These are phyloP conservation scores for Chrysogorgia sp. DNA, from an alignment of 92 coral and sea anemone species.

Conservation along the genomic window DNA sequence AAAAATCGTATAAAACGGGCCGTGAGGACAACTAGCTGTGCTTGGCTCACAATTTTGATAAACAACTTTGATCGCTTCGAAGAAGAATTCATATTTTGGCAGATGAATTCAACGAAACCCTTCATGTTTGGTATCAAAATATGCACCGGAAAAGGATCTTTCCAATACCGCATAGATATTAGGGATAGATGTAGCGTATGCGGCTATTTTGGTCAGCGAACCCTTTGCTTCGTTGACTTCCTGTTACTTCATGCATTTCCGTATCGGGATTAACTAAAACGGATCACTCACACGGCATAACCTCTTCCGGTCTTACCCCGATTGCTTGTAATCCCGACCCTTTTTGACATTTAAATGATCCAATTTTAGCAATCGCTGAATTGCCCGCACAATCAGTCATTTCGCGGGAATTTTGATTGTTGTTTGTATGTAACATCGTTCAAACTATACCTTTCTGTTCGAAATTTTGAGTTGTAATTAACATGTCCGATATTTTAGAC, in stretches of 20 bases:
- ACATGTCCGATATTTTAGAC: conserved; percentile 37
- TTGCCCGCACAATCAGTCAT: background rate
- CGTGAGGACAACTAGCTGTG: background rate
- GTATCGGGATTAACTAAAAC: too few relatives aligned
- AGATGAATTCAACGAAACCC: too few relatives aligned
- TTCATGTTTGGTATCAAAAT: background rate
- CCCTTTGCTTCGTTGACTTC: background rate
- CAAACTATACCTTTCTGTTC: background rate
- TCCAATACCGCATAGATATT: background rate
- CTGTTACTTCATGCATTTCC: too few relatives aligned
- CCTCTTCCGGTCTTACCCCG: too few relatives aligned
- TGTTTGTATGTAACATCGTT: background rate
- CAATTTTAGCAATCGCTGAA: too few relatives aligned
- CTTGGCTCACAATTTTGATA: background rate
- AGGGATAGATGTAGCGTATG: background rate
- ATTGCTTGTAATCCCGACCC: too few relatives aligned
- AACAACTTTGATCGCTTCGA: background rate
- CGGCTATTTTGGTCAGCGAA: background rate
- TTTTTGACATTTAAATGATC: too few relatives aligned
- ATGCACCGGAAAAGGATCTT: background rate
- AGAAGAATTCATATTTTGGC: too few relatives aligned
- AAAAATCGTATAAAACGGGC: background rate
- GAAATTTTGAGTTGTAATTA: background rate
- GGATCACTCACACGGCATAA: too few relatives aligned
- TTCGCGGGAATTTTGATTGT: background rate